A percentile compares a stretch with the other conserved stretches of the same genome.
phyloP scores from a whole-genome alignment of 2,888 invertebrate species.

The Idaea biselata region DNA sequence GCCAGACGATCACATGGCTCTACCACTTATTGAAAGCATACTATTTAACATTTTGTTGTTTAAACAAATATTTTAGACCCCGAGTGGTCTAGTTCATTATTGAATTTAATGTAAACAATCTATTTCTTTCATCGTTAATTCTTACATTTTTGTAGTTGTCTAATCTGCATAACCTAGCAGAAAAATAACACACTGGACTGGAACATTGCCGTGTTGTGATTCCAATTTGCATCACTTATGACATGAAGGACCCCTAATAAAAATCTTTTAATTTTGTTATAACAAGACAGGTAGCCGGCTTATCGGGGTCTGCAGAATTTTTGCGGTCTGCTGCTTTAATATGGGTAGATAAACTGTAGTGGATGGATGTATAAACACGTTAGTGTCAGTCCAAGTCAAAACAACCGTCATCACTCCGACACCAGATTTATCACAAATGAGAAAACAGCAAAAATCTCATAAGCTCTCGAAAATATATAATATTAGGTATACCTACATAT shows the following conservation, averaged over 20 bases:
- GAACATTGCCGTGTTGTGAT: background rate
- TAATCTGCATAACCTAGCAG: too few species aligned
- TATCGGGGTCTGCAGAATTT: slow-evolving; percentile 32
- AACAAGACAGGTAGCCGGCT: slow-evolving; percentile 33
- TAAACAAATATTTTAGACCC: slow-evolving; percentile 61
- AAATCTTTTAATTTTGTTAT: slow-evolving; percentile 7
- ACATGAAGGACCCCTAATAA: slow-evolving; percentile 24
- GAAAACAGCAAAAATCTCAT: slow-evolving; percentile 29
- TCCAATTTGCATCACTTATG: background rate
- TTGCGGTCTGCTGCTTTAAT: slow-evolving; percentile 36
- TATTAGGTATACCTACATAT: too few species aligned
- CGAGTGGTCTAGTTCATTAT: slow-evolving; percentile 52
- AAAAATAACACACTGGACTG: background rate
- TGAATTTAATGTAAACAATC: slow-evolving; percentile 43
- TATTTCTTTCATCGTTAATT: too few species aligned
- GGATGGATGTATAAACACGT: slow-evolving; percentile 44
- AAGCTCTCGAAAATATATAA: slow-evolving; percentile 31
- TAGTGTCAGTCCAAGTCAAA: slow-evolving; percentile 72
- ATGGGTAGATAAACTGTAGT: slow-evolving; percentile 20
- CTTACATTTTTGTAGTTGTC: too few species aligned
- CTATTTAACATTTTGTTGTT: slow-evolving; percentile 73
- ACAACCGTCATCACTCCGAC: slow-evolving; percentile 73
- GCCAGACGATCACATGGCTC: slow-evolving; percentile 41
- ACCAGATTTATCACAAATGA: slow-evolving; percentile 36
- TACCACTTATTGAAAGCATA: slow-evolving; percentile 71